phyloP scores from a whole-genome alignment of 1,140 invertebrate genomes.

The Sarcophaga peregrina region DNA sequence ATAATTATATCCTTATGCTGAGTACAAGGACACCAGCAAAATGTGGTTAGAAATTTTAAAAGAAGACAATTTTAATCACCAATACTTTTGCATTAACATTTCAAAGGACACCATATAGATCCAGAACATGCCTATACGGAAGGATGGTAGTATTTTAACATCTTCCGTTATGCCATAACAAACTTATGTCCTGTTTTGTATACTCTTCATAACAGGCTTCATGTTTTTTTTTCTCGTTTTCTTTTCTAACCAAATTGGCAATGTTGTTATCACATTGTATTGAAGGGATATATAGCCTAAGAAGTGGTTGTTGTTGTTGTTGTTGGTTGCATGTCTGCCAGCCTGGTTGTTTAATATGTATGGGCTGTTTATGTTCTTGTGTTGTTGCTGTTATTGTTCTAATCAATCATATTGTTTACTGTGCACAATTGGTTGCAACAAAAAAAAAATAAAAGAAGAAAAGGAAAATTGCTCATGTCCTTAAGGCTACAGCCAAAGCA shows the following conservation, averaged over 20 bases:
- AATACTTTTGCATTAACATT: background rate
- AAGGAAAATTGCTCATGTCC: background rate
- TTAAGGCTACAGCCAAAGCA: background rate
- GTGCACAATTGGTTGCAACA: slow-evolving; percentile 36
- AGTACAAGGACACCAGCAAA: no score
- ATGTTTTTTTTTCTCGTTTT: background rate
- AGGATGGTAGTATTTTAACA: slow-evolving; percentile 34
- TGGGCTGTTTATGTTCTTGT: background rate
- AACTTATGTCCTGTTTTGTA: slow-evolving; percentile 29
- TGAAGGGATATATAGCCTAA: no score
- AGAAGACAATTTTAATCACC: background rate
- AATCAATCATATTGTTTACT: slow-evolving; percentile 40
- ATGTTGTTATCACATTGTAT: background rate
- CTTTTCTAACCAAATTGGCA: no score
- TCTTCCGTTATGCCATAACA: slow-evolving; percentile 28
- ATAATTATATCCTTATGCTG: no score
- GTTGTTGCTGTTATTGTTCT: slow-evolving; percentile 13
- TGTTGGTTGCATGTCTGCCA: background rate
- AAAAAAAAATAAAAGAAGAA: no score
- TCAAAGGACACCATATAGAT: background rate
- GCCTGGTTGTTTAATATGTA: background rate
- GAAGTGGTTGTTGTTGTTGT: background rate
- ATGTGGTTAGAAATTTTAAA: no score
- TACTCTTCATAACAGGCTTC: background rate
- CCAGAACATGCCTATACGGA: background rate